Evolutionary conservation across 2,888 invertebrate species (phyloP).

Genomic region (Dryomyza anilis): DNA sequence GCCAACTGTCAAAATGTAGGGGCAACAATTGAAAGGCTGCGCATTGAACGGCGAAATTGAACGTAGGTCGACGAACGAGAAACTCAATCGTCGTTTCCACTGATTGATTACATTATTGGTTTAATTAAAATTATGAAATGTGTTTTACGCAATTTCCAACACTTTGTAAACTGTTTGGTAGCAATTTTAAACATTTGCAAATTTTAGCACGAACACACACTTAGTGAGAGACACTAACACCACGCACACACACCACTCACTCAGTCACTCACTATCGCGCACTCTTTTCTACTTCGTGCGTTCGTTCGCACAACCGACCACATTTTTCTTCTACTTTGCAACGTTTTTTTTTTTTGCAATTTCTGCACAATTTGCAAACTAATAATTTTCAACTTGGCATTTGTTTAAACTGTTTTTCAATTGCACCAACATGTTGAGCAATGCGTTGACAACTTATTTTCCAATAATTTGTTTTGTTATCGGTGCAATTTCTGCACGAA

Average conservation of each 20-base stretch:
- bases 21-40: neutral
- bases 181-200: slow-evolving; percentile 11
- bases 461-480: no score
- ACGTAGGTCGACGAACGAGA: slow-evolving; percentile 23
- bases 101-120: neutral
- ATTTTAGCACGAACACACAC: no score
- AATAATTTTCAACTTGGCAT: neutral
- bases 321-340: slow-evolving; percentile 16
- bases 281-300: slow-evolving; percentile 20
- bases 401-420: neutral
- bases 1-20: slow-evolving; percentile 16
- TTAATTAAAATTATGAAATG: slow-evolving; percentile 12
- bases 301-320: slow-evolving; percentile 2
- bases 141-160: neutral
- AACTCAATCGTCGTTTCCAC: slow-evolving; percentile 3
- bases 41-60: neutral
- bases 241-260: neutral
- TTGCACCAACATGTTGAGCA: neutral
- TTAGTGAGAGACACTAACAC: no score
- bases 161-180: neutral
- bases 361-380: neutral
- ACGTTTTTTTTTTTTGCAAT: neutral
- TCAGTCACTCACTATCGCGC: neutral
- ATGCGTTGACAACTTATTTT: neutral
- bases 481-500: slow-evolving; percentile 11